Base-by-base conservation (phyloP, 2,888 invertebrate genomes). In the Xestia sexstrigata region DNA sequence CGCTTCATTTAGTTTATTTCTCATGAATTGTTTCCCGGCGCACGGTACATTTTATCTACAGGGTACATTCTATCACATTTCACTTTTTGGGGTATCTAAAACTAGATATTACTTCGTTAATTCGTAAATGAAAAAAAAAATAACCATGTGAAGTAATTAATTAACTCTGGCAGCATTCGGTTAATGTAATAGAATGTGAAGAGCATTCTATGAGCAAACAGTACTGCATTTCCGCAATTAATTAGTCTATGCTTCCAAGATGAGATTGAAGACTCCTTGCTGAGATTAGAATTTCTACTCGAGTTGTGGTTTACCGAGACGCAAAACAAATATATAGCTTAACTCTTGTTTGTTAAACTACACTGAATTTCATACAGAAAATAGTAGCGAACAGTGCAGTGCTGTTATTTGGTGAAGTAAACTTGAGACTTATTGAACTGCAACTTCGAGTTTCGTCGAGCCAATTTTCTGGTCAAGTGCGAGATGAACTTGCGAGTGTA, bases 1-100 rank as follows among this genome's bases (percentile, higher is more conserved):
- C 81, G 89, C 76, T 89, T 87, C 87, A 90, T 90, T 91, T 87
- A 79, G 67, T 81, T 82, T 86, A 90, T 88, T 85, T 83, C 78
- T 81, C 77, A 84, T 80, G 83, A 89, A 89, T 86, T 85, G 84
- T 84, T 73, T 76, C 81, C 35, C 67, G 58, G 72, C 74, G 60
- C 55, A 76, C 70, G 63, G 70, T 49, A 70, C 45, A 78, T 81
- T 85, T 83, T 77, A 80, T 78, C 45, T 49, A 71, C 23, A 69
- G 45, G 66, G 52, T 62, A 35, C 35, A 35, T 35, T 35, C 35
- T 35, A 5, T 62, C 39, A 70, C 45, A 76, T 81, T 83, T 81
- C 67, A 68, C 39, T 70, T 74, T 77, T 73, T 11, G 26, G 60
- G 13, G 26, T 65, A 23, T 49, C 1, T 42, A 17, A 17, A 67